phyloP scores from a whole-genome alignment of 2,888 invertebrate species.

The Caprella mutica region DNA sequence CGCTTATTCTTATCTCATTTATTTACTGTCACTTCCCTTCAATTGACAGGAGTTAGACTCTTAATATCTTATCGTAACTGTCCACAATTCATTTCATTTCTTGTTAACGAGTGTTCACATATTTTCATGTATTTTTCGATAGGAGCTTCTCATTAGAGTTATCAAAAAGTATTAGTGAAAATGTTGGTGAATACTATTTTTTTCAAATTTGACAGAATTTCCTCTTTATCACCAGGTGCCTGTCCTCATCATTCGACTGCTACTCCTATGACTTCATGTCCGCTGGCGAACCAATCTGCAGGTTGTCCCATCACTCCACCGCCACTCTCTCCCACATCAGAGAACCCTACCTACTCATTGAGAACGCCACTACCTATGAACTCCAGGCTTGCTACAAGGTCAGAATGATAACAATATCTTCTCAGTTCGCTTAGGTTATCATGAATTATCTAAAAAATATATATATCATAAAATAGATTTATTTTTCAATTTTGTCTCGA shows the following conservation, averaged over 20 bases:
- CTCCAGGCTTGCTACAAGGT: constrained; percentile 43
- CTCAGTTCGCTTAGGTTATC: not conserved
- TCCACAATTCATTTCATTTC: not conserved
- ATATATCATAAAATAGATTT: not conserved
- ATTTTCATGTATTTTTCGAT: not conserved
- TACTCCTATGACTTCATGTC: constrained; percentile 43
- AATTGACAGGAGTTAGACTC: too few relatives aligned
- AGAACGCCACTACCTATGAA: constrained; percentile 41
- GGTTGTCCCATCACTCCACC: constrained; percentile 42
- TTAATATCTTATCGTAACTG: too few relatives aligned
- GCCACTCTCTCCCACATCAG: constrained; percentile 40
- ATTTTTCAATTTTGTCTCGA: too few relatives aligned
- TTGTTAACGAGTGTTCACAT: not conserved
- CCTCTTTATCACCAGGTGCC: constrained; percentile 31
- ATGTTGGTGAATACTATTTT: not conserved
- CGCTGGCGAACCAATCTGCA: constrained; percentile 39
- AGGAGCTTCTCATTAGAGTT: too few relatives aligned
- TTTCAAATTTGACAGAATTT: not conserved
- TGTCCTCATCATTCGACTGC: constrained; percentile 37
- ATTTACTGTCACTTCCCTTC: too few relatives aligned
- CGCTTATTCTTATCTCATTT: too few relatives aligned
- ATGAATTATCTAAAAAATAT: not conserved
- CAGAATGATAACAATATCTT: not conserved
- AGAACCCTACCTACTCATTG: constrained; percentile 41
- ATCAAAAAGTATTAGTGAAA: not conserved